Evolutionary conservation across 2,888 invertebrate genomes (phyloP), one percentile per base, ranked within the genome.

Genomic region (Sclerodermus sp.): DNA sequence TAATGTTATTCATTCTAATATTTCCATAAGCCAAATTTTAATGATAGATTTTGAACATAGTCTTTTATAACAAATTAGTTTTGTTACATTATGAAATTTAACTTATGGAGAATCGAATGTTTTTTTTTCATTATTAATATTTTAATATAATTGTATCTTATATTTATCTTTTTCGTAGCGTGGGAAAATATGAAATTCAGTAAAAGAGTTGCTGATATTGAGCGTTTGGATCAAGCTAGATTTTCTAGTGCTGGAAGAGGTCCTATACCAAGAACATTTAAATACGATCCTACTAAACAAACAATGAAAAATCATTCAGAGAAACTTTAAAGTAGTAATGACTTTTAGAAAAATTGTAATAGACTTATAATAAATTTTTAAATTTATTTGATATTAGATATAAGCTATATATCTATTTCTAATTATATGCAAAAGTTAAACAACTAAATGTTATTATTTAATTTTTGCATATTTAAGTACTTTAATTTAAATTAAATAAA

Each of bases 161-260:
- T 39, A 8, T 15, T n/a, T 41, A 45, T 23, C 40, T 17, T 14
- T 66, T 66, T 50, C 68, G n/a, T n/a, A 90, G 90, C 91, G 1
- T 90, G 89, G 89, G 85, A 85, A 12, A 93, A 93, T 74, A 84
- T 92, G 74, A 92, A 90, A 78, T 84, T 92, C 49, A 83, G 88
- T 0, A 85, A 82, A 71, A 88, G 91, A 71, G 78, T 96, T 46
- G 87, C 89, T 55, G 90, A 93, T 34, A 82, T 94, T 48, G 84
- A 86, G 65, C 80, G 87, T 53, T 76, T 89, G 57, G 94, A 96
- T 75, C 87, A 88, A 65, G 81, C 90, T 58, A 85, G 87, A 46
- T 96, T 96, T 71, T 85, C 87, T 51, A 85, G 84, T 74, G 93
- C 95, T 1, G 96, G 95, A 10, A 87, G 86, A 71, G 94, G 92